Evolutionary conservation across 2,113 vertebrate species (phyloP), one percentile per base, ranked within the genome.

Genomic region (Macroglossus sobrinus): DNA sequence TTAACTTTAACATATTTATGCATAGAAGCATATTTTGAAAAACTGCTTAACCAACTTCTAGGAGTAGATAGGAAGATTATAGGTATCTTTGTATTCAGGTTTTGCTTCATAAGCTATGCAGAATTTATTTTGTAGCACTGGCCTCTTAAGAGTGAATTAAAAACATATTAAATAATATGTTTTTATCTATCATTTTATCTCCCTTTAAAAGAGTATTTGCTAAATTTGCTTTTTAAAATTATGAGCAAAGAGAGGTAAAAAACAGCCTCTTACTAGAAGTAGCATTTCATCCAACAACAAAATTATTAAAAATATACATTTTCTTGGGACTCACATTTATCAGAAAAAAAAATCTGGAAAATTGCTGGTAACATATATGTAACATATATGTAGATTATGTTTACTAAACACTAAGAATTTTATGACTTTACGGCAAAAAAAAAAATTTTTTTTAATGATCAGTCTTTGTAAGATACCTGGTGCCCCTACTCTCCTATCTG

Each of bases 361-460:
- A 97, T 91, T 96, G 82, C 50, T 97, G 1, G 61, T 96, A 97
- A 97, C 68, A 74, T 97, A 91, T 95, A 97, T 97, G 97, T 96
- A 97, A 88, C n/a, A n/a, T n/a, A n/a, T n/a, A n/a, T n/a, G n/a
- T n/a, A n/a, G n/a, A 94, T 84, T 91, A 86, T 79, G 12, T 91
- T 97, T 98, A 97, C 94, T 98, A 97, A 95, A 98, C 98, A 97
- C 95, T 93, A 97, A 96, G 38, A 93, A 97, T 96, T 97, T 95
- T 95, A 95, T 96, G 74, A 98, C 97, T 79, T 96, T 89, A 93
- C 94, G 87, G 96, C 92, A 97, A 98, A 94, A 47, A 86, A 90
- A 93, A n/a, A n/a, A n/a, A n/a, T n/a, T n/a, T 94, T 97, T 98
- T 92, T 55, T 47, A 85, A 33, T 91, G 89, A 97, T 95, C 81